Base-by-base conservation (phyloP, 2,797 vertebrate species). In the Sternarchorhynchus goeldii region DNA sequence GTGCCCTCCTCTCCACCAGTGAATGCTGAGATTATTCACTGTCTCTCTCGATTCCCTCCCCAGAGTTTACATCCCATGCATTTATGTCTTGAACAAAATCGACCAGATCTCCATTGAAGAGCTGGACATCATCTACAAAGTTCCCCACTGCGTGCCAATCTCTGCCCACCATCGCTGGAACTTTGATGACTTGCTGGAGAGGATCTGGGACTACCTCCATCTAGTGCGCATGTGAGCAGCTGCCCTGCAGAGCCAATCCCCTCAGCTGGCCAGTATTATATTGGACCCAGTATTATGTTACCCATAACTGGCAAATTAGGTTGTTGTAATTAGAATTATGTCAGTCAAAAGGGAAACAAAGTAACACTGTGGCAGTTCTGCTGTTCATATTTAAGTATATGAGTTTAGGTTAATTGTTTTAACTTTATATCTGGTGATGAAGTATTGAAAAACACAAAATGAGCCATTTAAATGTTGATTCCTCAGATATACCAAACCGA, bases 91-190 rank as follows among this genome's bases (percentile, higher is more conserved):
- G 72, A 99, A 99, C 92, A 99, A 99, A 93, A 99, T 99, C 3
- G 97, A 99, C 88, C 98, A 99, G 91, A 99, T 99, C 89, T 99
- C 98, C 75, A 96, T 99, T 20, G 98, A 99, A 88, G 98, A 99
- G 85, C 91, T 99, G 6, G 97, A 99, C 87, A 93, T 99, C 77
- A 99, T 99, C 91, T 99, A 99, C 90, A 99, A 98, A 90, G 96
- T 99, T 32, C 96, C 97, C 21, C 98, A 99, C 89, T 96, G 95
- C 14, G 98, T 99, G 0, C 97, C 98, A 0, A 99, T 99, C 90
- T 99, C 98, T 1, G 98, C 98, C 70, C 98, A 99, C 90, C 96
- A 98, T 86, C 97, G 96, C 88, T 99, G 98, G 98, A 99, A 99
- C 91, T 99, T 99, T 5, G 98, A 99, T 21, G 98, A 99, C 87